A percentile compares a stretch with the other conserved stretches of the same genome.
phyloP scores from a whole-genome alignment of 2,113 vertebrate genomes.

The Alethe diademata region DNA sequence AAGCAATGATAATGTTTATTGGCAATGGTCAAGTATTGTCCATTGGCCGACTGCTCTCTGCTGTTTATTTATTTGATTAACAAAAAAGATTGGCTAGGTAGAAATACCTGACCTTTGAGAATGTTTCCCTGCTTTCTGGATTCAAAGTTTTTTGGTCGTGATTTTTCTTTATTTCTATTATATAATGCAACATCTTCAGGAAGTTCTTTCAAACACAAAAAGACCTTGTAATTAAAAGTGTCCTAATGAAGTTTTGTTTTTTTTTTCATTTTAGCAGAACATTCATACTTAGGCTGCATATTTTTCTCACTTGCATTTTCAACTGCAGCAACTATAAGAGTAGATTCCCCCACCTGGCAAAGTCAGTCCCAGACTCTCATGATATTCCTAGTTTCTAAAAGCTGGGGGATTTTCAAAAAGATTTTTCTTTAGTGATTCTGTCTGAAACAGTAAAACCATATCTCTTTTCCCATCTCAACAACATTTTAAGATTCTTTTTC shows the following conservation, averaged over 20 bases:
- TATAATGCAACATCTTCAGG: neutral
- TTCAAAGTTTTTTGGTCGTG: neutral
- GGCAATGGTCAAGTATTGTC: neutral
- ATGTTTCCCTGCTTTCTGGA: neutral
- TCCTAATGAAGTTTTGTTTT: neutral
- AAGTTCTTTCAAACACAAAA: neutral
- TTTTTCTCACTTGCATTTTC: neutral
- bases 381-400: neutral
- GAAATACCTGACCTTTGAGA: neutral
- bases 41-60: neutral
- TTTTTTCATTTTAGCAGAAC: neutral
- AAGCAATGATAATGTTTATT: neutral
- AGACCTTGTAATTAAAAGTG: neutral
- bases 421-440: neutral
- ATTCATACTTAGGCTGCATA: neutral
- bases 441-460: neutral
- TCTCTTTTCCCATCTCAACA: neutral
- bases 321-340: neutral
- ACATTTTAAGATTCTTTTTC: neutral
- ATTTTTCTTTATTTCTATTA: neutral
- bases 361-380: neutral
- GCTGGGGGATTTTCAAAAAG: neutral
- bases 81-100: neutral
- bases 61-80: neutral
- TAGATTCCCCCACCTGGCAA: accelerated